Evolutionary conservation across 2,888 invertebrate species (phyloP), one percentile per base, ranked within the genome.

Genomic region (Clanis bilineata): DNA sequence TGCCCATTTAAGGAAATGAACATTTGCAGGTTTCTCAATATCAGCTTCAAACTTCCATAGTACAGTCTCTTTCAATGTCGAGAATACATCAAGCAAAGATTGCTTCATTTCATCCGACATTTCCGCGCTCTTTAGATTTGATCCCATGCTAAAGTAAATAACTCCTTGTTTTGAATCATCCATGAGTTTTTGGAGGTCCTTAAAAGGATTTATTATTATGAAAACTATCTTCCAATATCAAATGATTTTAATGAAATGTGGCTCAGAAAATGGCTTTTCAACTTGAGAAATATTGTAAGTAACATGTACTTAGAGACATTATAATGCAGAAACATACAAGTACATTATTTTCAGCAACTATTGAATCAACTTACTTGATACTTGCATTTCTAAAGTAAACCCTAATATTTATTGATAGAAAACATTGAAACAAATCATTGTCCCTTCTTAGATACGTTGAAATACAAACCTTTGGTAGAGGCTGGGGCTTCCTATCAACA

Each of bases 31-130:
- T 2, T 82, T 71, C 0, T 72, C 57, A 23, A 84, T 43, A 5
- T 83, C 76, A 15, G 70, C 76, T 60, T 88, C 89, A 23, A 83
- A 88, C 63, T 89, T 89, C 89, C 89, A 89, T 18, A 89, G 76
- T 0, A 89, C 77, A 0, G 77, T 82, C 59, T 86, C 80, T 43
- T 87, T 81, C 5, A 87, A 68, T 60, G 72, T 72, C 1, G 81
- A 74, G 61, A 88, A 86, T 70, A 85, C 73, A 15, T 77, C 66
- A 0, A 88, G 58, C 1, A 89, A 61, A 0, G 76, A 75, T 2
- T 60, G 63, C 22, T 73, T 80, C 82, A 85, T 81, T 41, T 75
- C 59, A 0, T 70, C 67, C 0, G 79, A 68, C 82, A 85, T 82
- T 28, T 76, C 76, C 23, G 66, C 71, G 57, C 83, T 82, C 32